Evolutionary conservation across 2,797 vertebrate species (phyloP).

Genomic region (Meriones psammophilus): DNA sequence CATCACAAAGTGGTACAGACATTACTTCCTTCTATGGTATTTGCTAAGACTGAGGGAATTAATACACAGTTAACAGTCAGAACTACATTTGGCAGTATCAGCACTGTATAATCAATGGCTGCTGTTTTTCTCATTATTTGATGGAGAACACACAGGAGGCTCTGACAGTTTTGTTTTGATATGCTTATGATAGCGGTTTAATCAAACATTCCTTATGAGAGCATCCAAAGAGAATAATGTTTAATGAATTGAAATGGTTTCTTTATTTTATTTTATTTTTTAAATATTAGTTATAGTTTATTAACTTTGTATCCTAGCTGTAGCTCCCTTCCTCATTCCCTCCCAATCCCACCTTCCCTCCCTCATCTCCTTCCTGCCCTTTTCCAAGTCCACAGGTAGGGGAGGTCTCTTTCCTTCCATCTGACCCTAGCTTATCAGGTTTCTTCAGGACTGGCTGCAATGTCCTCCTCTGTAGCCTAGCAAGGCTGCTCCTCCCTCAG

Average conservation of each 20-base stretch:
- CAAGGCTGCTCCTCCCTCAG: no score
- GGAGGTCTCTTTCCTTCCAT: no score
- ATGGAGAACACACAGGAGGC: slow-evolving; percentile 6
- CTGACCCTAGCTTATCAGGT: no score
- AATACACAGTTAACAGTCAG: slow-evolving; percentile 30
- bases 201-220: slow-evolving; percentile 35
- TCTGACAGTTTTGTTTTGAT: slow-evolving; percentile 66
- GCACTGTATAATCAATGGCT: slow-evolving; percentile 25
- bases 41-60: slow-evolving; percentile 14
- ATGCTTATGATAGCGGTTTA: slow-evolving; percentile 67
- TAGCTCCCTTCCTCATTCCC: no score
- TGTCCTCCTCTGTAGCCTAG: no score
- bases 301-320: no score
- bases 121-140: slow-evolving; percentile 54
- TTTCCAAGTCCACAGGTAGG: no score
- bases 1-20: rapidly evolving
- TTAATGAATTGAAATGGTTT: slow-evolving; percentile 62
- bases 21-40: background rate
- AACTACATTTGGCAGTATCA: background rate
- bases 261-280: background rate
- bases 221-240: slow-evolving; percentile 59
- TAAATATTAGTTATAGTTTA: no score
- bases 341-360: no score
- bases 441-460: no score
- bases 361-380: no score